Evolutionary conservation across 2,888 invertebrate species (phyloP), one percentile per base, ranked within the genome.

Genomic region (Eurois occulta): DNA sequence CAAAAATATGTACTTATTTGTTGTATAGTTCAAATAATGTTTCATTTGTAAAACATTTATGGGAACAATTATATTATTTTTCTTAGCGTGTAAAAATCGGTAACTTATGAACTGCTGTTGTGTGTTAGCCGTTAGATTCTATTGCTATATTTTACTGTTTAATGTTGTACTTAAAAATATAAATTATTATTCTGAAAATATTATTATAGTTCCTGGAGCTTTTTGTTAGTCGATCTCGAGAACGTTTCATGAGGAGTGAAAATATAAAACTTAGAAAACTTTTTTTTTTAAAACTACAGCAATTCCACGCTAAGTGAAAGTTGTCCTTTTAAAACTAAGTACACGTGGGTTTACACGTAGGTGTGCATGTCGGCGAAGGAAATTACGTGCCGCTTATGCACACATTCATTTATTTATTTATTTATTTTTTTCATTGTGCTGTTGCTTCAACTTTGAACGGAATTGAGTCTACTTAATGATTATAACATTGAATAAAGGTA

Each of bases 51-150:
- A 67, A 77, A 77, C 62, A 62, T 70, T 41, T 74, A 75, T 77
- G 92, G 92, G 92, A 92, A 89, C 92, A 92, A 92, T 86, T 86
- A 83, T 78, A 88, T 91, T 88, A 85, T 72, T 85, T 84, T 73
- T 81, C 52, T 76, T 87, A 87, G 87, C 67, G 52, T 80, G 58
- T 79, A 87, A 74, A 72, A 73, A 70, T 80, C 83, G 79, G 77
- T 87, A 91, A 90, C 92, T 92, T 92, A 93, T 92, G 91, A 93
- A 89, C 81, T 82, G 81, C 81, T 83, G 87, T 89, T 89, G 87
- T 88, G 87, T 89, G 84, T 87, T 91, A 90, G 89, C 73, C 58
- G 71, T 86, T 89, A 83, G 81, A 82, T 78, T 81, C 58, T 77
- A 86, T 85, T 81, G 67, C 78, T 69, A 81, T 82, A 85, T 78